Base-by-base conservation (phyloP, 2,797 vertebrate genomes). In the Paratrypauchen microcephalus region DNA sequence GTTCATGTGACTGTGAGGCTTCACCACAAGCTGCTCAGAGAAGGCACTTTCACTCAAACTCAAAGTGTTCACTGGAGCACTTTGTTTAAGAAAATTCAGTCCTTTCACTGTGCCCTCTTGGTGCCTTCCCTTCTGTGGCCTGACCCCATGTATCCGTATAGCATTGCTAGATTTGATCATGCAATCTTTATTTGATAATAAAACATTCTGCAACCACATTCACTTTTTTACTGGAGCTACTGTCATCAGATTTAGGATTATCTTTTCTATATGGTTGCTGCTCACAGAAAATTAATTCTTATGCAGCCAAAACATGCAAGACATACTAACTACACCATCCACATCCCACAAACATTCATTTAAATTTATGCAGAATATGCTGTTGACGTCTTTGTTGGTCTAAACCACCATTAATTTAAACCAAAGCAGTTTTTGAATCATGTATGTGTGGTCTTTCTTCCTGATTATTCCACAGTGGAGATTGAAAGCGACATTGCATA, bases 1-100 rank as follows among this genome's bases (percentile, higher is more conserved):
- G 91, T 90, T 92, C 91, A 92, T 92, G 91, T 89, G 92, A 93
- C 90, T 85, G 82, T 86, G 89, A 87, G 87, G 78, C 79, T 83
- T 90, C 68, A 90, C 91, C 91, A 73, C 92, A 92, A 78, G 90
- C 84, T 92, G 91, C 90, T 83, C 86, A 81, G 82, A 89, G 82
- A 87, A 80, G 80, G 79, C 80, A 86, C 82, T 82, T 82, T 86
- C 70, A 83, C 78, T 86, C 89, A 90, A 91, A 91, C 90, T 86
- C 80, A 76, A 79, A 87, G 85, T 88, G 81, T 89, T 90, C 86
- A 90, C 87, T 88, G 82, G 85, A 86, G 71, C 68, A 74, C 76
- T 75, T 80, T 77, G 83, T 83, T 86, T 84, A 66, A 85, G 72
- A 80, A 85, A 86, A 89, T 84, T 77, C 76, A 39, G 83, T 88